Conservation (phyloP, 37 sponge, comb jelly and placozoan genomes). For the Hexactinellida sp. region DNA sequence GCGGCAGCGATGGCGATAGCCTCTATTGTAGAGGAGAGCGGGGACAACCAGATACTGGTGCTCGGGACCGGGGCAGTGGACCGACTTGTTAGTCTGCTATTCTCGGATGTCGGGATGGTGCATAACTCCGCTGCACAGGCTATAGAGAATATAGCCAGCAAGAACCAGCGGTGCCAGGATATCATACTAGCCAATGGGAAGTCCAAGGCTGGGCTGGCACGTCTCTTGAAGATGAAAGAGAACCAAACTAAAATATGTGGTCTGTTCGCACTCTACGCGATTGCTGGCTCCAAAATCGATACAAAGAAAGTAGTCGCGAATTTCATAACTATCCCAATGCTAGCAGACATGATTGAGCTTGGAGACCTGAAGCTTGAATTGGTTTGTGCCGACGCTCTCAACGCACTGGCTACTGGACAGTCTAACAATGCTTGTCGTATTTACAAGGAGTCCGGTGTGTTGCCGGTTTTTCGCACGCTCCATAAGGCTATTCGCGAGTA, state of each 20-base stretch:
- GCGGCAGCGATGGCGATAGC: slow-evolving; percentile 27
- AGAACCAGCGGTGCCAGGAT: slow-evolving; percentile 37
- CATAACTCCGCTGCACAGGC: slow-evolving; percentile 57
- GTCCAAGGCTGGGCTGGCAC: slow-evolving; percentile 36
- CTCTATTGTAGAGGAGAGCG: slow-evolving; percentile 24
- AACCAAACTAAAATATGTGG: slow-evolving; percentile 49
- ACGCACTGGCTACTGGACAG: slow-evolving; percentile 42
- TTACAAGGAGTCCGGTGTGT: background rate
- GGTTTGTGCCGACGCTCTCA: slow-evolving; percentile 62
- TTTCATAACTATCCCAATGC: slow-evolving; percentile 53
- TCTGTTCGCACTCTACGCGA: slow-evolving; percentile 65
- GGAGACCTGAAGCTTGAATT: slow-evolving; percentile 40
- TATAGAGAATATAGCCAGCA: slow-evolving; percentile 36
- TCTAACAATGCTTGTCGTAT: background rate
- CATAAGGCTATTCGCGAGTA: background rate
- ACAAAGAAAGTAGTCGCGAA: slow-evolving; percentile 44
- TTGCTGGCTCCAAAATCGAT: slow-evolving; percentile 46
- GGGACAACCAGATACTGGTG: slow-evolving; percentile 34
- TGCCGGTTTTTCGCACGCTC: slow-evolving; percentile 7
- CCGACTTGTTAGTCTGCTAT: slow-evolving; percentile 36
- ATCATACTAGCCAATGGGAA: slow-evolving; percentile 17
- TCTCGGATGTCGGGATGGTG: slow-evolving; percentile 25
- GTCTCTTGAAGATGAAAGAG: slow-evolving; percentile 47
- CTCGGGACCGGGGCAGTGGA: slow-evolving; percentile 19
- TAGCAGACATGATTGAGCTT: slow-evolving; percentile 49